Evolutionary conservation across 2,113 vertebrate species (phyloP), one percentile per base, ranked within the genome.

Genomic region (Centropus unirufus): DNA sequence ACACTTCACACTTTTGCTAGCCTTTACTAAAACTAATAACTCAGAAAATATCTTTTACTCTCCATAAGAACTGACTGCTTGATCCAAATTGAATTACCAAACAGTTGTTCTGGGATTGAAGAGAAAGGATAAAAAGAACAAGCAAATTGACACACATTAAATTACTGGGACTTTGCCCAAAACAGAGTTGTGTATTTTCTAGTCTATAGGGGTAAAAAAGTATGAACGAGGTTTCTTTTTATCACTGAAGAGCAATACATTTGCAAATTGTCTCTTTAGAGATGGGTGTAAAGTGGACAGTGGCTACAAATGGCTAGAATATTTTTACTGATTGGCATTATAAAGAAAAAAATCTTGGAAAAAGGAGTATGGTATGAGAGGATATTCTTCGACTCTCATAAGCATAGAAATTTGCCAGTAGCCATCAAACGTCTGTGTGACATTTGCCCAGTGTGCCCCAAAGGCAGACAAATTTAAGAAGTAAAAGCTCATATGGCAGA

Each of bases 311-410:
- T 81, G 75, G 6, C 47, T 70, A 7, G 51, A 79, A 32, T 1
- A 5, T 59, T 78, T 72, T 39, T 87, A 20, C 10, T 34, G 29
- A 29, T 22, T 22, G 42, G 12, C 15, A 4, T 55, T 15, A 12
- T 47, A n/a, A 5, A 57, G 19, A 66, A 62, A 9, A 11, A 80
- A 75, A 72, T 36, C 27, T 30, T 14, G 46, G 36, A 18, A 29
- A 44, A 92, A 44, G 7, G 9, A 5, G 4, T 67, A 15, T 0
- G 2, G 34, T n/a, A 12, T 11, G 21, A 15, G 4, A n/a, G 3
- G 63, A 18, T 80, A 17, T 88, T 66, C 78, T 83, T 57, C 70
- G 39, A 44, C 42, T 93, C 3, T 2, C 29, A 5, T 15, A 42
- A 70, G 44, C 47, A 49, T 57, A 14, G 21, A 19, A 34, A 24